Evolutionary conservation across 2,888 invertebrate species (phyloP), one percentile per base, ranked within the genome.

Genomic region (Cylloceria caligata): DNA sequence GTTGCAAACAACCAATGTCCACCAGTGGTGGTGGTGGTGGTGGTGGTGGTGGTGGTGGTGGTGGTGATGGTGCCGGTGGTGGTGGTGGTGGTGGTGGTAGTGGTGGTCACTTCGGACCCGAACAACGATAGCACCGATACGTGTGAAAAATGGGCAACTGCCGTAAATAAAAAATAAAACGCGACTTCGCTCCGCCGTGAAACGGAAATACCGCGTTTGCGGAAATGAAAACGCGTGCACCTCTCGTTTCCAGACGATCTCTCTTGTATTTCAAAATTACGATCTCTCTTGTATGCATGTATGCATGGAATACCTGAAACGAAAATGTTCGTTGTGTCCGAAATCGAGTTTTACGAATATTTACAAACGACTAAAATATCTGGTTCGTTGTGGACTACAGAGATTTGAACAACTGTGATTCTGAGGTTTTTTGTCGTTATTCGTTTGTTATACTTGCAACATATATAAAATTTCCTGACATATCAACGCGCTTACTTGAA

Each of bases 201-300:
- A 24, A 27, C 39, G 60, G 64, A 68, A 73, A 62, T 78, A 52
- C 55, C 3, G 42, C 60, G 72, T 62, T 73, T 13, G 49, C 78
- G 77, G 68, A 81, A 77, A 81, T 77, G 77, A 72, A 68, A 81
- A 65, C 62, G 68, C 62, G 16, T 69, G 45, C 68, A 68, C 62
- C 55, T 73, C 45, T 55, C 68, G 34, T 55, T 81, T 69, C 68
- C 64, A 68, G 52, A 64, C 80, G 19, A 30, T 71, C 16, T 69
- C 39, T 71, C 30, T 27, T 42, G 24, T 34, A 27, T 52, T 34
- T 36, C 21, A 24, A 24, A 24, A 52, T 52, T 52, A 52, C 24
- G 52, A 52, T 52, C 52, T 24, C 52, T 24, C 21, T 11, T 21
- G 9, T 39, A 16, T 45, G 30, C 39, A 67, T 65, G 47, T 62